Evolutionary conservation across 1,140 invertebrate genomes (phyloP).

Genomic region (Drosophila teissieri): DNA sequence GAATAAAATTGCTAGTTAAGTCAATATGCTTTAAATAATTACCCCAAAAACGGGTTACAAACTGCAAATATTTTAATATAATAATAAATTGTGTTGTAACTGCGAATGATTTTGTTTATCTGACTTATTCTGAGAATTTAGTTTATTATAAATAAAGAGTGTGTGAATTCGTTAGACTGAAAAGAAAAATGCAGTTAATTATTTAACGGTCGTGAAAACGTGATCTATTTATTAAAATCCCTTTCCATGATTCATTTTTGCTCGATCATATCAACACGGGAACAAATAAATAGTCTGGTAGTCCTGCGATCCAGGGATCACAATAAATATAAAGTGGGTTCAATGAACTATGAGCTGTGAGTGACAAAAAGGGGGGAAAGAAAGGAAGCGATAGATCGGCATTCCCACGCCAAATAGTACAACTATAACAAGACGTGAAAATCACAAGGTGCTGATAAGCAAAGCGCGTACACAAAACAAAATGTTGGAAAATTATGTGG

Average conservation of each 20-base stretch:
- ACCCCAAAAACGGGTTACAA: no score
- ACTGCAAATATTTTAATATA: background rate
- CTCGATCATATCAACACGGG: background rate
- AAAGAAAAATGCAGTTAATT: background rate
- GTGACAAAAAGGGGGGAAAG: background rate
- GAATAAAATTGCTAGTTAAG: background rate
- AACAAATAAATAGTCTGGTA: background rate
- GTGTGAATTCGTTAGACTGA: no score
- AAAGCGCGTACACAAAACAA: constrained; percentile 31
- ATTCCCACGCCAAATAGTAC: constrained; percentile 45
- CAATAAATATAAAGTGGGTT: constrained; percentile 19
- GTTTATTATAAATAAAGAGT: no score
- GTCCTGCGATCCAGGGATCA: background rate
- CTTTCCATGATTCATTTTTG: background rate
- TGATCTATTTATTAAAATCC: background rate
- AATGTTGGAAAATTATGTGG: constrained; percentile 63
- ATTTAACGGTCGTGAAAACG: background rate
- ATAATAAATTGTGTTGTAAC: no score
- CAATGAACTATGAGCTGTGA: constrained; percentile 23
- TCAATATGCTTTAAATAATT: background rate
- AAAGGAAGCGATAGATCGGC: background rate
- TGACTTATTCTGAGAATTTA: no score
- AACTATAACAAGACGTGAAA: constrained; percentile 45
- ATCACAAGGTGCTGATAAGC: constrained; percentile 48
- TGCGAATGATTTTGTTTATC: no score